Conservation (phyloP, 2,888 invertebrate genomes). For the Osmoderma eremita region DNA sequence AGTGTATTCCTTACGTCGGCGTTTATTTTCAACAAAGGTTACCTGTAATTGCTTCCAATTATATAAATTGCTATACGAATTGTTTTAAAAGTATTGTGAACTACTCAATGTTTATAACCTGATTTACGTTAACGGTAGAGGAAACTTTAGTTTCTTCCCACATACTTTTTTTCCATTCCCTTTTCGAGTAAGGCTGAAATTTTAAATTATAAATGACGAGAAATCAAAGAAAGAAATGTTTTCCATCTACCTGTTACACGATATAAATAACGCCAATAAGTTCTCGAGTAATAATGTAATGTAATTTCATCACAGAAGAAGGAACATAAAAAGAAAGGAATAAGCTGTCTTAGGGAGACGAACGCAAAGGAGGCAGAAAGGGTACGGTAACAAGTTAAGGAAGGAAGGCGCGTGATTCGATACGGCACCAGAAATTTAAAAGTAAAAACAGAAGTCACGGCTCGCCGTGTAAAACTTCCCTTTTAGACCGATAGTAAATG, state of each 20-base stretch:
- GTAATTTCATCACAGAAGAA: conserved; percentile 11
- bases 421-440: conserved; percentile 38
- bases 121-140: no score
- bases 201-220: conserved; percentile 15
- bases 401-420: conserved; percentile 28
- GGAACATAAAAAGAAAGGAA: conserved; percentile 7
- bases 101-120: not conserved
- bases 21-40: no score
- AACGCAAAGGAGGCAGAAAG: conserved; percentile 8
- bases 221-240: conserved; percentile 13
- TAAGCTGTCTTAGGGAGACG: conserved; percentile 19
- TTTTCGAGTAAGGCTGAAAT: not conserved
- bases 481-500: conserved; percentile 45
- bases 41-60: no score
- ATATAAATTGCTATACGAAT: not conserved
- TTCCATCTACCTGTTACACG: conserved; percentile 32
- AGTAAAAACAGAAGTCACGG: conserved; percentile 40
- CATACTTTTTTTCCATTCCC: no score
- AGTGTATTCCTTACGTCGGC: no score
- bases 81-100: not conserved
- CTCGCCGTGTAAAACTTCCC: conserved; percentile 35
- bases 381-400: conserved; percentile 20
- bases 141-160: no score
- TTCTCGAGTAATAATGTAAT: conserved; percentile 20
- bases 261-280: conserved; percentile 33